phyloP scores from a whole-genome alignment of 2,113 vertebrate genomes.

The Gallinago media region DNA sequence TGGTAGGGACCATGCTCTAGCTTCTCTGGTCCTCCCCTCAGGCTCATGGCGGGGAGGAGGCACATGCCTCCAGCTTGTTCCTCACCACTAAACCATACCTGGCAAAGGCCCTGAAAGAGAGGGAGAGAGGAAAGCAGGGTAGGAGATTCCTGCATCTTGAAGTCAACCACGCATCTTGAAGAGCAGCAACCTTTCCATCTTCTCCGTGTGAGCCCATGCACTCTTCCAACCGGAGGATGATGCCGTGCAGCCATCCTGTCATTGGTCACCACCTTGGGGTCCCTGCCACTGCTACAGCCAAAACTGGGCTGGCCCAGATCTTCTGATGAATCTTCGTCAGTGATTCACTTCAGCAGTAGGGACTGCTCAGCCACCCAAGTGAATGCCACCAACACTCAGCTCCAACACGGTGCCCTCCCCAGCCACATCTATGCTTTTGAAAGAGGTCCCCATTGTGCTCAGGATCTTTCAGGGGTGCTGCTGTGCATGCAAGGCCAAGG shows the following conservation, averaged over 20 bases:
- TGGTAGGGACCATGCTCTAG: constrained; percentile 2
- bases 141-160: constrained; percentile 18
- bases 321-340: background rate
- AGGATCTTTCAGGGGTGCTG: background rate
- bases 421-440: rapidly evolving
- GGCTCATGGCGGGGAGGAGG: constrained; percentile 51
- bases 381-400: background rate
- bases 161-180: background rate
- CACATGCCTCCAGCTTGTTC: constrained; percentile 48
- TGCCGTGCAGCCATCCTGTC: background rate
- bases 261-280: background rate
- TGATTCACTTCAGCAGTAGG: background rate
- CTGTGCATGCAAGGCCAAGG: background rate
- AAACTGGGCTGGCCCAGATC: background rate
- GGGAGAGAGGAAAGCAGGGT: constrained; percentile 67
- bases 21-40: constrained; percentile 58
- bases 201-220: rapidly evolving
- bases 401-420: background rate
- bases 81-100: constrained; percentile 43
- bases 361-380: background rate
- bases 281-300: background rate
- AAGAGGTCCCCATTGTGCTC: background rate
- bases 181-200: background rate
- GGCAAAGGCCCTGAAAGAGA: constrained; percentile 64
- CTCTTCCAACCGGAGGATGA: background rate